Evolutionary conservation across 1,140 invertebrate genomes (phyloP), one percentile per base, ranked within the genome.

Genomic region (Cardiocondyla obscurior): DNA sequence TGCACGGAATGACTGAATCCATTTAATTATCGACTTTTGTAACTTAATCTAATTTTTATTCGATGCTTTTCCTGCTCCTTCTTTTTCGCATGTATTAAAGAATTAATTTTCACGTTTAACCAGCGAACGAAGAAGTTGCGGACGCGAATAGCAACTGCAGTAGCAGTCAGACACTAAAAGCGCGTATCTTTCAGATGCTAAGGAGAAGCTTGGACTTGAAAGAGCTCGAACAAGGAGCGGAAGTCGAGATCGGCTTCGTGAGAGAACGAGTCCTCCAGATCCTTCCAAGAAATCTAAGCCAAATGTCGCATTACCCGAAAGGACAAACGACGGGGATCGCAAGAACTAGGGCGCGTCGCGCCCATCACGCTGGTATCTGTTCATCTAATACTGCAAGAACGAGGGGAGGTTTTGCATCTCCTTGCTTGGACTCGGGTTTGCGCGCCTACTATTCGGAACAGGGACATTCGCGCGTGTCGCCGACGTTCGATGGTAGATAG

Each of bases 401-500:
- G n/a, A n/a, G 36, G 83, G 58, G 28, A 46, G 64, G 42, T 84
- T 84, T 73, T 30, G 57, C 64, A 14, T 73, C 55, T 25, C 44
- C 16, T 2, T 39, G 39, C 55, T 8, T 60, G 6, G 58, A 42
- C 30, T 33, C 49, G 5, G 39, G 51, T 64, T 30, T 19, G 51
- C 25, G 42, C 14, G 42, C 39, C 22, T 36, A 33, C 65, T 88
- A 85, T 87, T 65, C 85, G 60, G 86, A 77, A 44, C 83, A 88
- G 86, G 79, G 79, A 88, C 62, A 62, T 39, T 58, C 65, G 81
- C 81, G 87, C 57, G 86, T 82, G 76, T 86, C 86, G 81, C 10
- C 70, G 74, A 86, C 77, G 87, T 83, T 77, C 77, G 86, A 89
- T 88, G 65, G 62, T 84, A 89, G 87, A 89, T 89, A 88, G 62